These are phyloP conservation scores for Sminthurides aquaticus DNA, from an alignment of 2,888 invertebrate species.

Conservation along the genomic window DNA sequence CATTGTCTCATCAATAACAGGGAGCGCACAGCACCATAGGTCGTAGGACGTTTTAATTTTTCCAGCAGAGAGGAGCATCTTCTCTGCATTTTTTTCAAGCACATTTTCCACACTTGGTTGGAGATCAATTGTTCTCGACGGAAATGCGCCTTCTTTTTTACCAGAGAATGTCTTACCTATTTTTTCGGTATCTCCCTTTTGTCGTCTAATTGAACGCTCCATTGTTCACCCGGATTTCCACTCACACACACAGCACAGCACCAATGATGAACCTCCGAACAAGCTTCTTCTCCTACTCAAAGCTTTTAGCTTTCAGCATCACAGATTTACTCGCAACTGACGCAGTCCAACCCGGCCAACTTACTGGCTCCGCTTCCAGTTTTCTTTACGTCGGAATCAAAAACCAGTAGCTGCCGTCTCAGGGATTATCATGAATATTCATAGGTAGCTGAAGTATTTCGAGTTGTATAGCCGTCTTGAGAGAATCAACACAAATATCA, in stretches of 20 bases:
- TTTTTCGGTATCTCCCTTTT: slow-evolving; percentile 41
- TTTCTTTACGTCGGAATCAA: no score
- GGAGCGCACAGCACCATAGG: slow-evolving; percentile 4
- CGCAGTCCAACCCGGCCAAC: no score
- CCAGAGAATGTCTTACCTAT: slow-evolving; percentile 21
- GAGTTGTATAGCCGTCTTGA: no score
- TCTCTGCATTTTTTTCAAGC: slow-evolving; percentile 20
- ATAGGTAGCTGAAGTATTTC: no score
- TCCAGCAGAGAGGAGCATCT: slow-evolving; percentile 32
- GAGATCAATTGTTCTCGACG: slow-evolving; percentile 43
- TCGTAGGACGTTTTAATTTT: slow-evolving; percentile 37
- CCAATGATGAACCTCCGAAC: no score
- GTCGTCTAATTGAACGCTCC: slow-evolving; percentile 42
- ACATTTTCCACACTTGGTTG: slow-evolving; percentile 44
- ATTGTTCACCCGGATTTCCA: slow-evolving; percentile 43
- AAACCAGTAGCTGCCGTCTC: no score
- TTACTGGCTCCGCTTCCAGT: no score
- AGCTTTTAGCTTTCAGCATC: no score
- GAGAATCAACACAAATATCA: no score
- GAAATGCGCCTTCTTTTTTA: slow-evolving; percentile 35
- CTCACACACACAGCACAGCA: slow-evolving; percentile 24
- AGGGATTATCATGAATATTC: no score
- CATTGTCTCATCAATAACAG: neutral
- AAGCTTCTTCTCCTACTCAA: no score
- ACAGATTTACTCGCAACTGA: no score